Base-by-base conservation (phyloP, 2,888 invertebrate species). In the Drosophila melanosoma region DNA sequence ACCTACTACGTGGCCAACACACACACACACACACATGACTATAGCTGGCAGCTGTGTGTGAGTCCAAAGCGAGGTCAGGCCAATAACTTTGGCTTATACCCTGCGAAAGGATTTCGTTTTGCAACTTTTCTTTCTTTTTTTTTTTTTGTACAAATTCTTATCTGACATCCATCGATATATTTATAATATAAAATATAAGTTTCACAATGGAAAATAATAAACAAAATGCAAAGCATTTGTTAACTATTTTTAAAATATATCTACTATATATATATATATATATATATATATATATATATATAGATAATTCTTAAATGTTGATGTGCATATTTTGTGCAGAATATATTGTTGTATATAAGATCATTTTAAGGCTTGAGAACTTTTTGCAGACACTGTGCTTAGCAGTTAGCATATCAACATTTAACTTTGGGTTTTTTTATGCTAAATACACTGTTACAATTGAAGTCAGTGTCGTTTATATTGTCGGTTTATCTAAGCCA, bases 1-100 rank as follows among this genome's bases (percentile, higher is more conserved):
- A 85, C 89, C 85, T 89, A 89, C 89, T 87, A 85, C 85, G 85
- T 85, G 85, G 79, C 77, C 54, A 61, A 66, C 71, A 71, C 67
- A 74, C 65, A 76, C 68, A 66, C 63, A 61, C 35, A 42, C 68
- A 67, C 66, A 63, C 70, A 79, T 61, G 65, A 33, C 33, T 38
- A 51, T 52, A 36, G 23, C 40, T 38, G 60, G 36, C 51, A 69
- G 59, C 32, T 65, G 58, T 15, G 40, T n/a, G 38, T 17, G 8
- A 23, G 35, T 42, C 6, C 20, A 1, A n/a, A 29, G 48, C 33
- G 32, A 51, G 29, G 78, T 64, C 52, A 61, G 64, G 58, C 36
- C 42, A 20, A 45, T 35, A 63, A 45, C 59, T 51, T 54, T 40
- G 57, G 40, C 60, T 11, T 53, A 74, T 73, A 74, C 74, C 35